Evolutionary conservation across 2,888 invertebrate species (phyloP), one percentile per base, ranked within the genome.

Genomic region (Patella pellucida): DNA sequence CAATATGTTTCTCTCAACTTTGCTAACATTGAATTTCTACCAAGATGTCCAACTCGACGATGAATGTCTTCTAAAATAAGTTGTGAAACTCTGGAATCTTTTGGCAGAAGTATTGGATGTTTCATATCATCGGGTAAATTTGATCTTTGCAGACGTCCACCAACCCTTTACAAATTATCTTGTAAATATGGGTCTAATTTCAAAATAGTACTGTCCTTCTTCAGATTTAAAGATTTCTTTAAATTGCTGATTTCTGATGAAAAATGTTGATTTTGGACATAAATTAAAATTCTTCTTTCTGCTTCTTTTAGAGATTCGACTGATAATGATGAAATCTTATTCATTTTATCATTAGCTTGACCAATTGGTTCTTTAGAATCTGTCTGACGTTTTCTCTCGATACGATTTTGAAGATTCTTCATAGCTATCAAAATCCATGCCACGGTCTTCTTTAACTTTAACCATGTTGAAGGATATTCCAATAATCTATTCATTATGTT

Each of bases 1-100:
- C 81, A 83, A 71, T 76, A 70, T n/a, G 41, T 27, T 70, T 70
- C 51, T 52, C 70, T 16, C 23, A 70, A 52, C 51, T 70, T 50
- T 19, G 70, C 4, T 23, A 52, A n/a, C 70, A 70, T 70, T 0
- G 70, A 50, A 50, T 50, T 23, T 51, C 19, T 70, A 70, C 70
- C 70, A 16, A 70, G 23, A 11, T 70, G 70, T 41, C 51, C 70
- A 12, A 70, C 70, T 50, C 19, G 19, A 16, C 50, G 19, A 23
- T 70, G 70, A 70, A 52, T n/a, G 11, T 19, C n/a, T 56, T 19
- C 56, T 12, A 75, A 15, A 19, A 75, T 62, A 19, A 72, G 54
- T 27, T 52, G 11, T 27, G 75, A 56, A 19, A 75, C 71, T 5
- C 7, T 52, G 27, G 68, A 72, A 3, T 67, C 52, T 15, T 75